Percentiles rank a stretch among this genome's conserved stretches.
These are phyloP conservation scores for Austrofundulus limnaeus DNA, from an alignment of 2,113 vertebrate genomes.

Conservation along the genomic window DNA sequence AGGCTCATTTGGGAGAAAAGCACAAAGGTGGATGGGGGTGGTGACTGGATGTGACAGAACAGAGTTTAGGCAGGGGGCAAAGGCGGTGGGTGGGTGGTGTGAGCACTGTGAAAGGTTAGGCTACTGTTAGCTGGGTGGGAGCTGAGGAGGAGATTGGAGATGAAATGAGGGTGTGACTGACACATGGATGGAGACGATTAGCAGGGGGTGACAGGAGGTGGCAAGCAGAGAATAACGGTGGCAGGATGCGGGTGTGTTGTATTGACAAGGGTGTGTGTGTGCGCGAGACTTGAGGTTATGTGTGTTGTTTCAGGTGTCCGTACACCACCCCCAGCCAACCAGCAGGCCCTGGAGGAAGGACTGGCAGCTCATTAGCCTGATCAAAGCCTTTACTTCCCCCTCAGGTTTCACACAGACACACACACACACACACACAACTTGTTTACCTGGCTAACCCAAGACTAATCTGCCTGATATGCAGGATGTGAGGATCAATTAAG, in stretches of 20 bases:
- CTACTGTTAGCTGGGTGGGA: constrained; percentile 60
- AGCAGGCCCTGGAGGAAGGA: constrained; percentile 62
- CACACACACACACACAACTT: constrained; percentile 36
- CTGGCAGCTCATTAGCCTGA: constrained; percentile 78
- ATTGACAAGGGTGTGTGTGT: constrained; percentile 34
- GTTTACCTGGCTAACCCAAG: constrained; percentile 70
- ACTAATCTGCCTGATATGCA: constrained; percentile 68
- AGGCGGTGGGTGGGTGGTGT: constrained; percentile 40
- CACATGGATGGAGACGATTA: constrained; percentile 65
- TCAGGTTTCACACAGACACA: constrained; percentile 42
- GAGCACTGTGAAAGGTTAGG: constrained; percentile 47
- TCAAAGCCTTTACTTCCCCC: constrained; percentile 70
- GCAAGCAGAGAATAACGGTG: constrained; percentile 57
- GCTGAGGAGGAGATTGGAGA: constrained; percentile 48
- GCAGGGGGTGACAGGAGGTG: constrained; percentile 65
- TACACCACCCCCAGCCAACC: constrained; percentile 57
- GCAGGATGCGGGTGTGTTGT: constrained; percentile 66
- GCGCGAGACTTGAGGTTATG: constrained; percentile 50
- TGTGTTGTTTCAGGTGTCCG: constrained; percentile 73
- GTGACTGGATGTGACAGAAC: constrained; percentile 26
- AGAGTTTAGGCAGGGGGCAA: constrained; percentile 45
- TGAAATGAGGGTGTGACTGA: constrained; percentile 68
- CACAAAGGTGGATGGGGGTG: constrained; percentile 21
- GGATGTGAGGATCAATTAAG: constrained; percentile 70
- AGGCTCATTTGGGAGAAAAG: constrained; percentile 3